Evolutionary conservation across 2,113 vertebrate genomes (phyloP).

Genomic region (Elachura formosa): DNA sequence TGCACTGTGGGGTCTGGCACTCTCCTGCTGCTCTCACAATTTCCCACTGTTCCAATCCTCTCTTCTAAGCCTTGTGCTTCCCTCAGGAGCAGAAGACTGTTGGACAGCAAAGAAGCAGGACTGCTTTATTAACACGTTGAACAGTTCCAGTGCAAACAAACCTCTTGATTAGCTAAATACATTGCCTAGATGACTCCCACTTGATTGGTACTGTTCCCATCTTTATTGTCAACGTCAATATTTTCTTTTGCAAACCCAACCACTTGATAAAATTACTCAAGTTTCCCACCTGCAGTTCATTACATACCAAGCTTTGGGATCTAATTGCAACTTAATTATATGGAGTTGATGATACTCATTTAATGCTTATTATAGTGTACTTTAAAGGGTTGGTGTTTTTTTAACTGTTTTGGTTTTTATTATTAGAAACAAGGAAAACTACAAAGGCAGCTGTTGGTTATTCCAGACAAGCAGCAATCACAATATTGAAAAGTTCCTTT

Average conservation of each 20-base stretch:
- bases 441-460: neutral
- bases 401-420: neutral
- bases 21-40: neutral
- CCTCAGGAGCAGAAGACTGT: neutral
- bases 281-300: neutral
- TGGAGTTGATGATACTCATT: neutral
- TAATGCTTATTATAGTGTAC: neutral
- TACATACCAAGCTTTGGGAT: neutral
- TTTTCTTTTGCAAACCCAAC: neutral
- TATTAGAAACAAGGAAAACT: neutral
- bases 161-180: neutral
- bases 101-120: neutral
- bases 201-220: neutral
- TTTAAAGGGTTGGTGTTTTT: neutral
- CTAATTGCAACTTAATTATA: slow-evolving; percentile 15
- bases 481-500: neutral
- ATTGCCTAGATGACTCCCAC: neutral
- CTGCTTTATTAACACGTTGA: neutral
- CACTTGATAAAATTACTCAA: neutral
- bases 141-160: slow-evolving; percentile 1
- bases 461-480: neutral
- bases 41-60: neutral
- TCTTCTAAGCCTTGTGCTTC: neutral
- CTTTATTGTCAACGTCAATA: neutral
- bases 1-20: neutral